These are phyloP conservation scores for Quadroppia sp. DNA, from an alignment of 2,888 invertebrate genomes.

Conservation along the genomic window DNA sequence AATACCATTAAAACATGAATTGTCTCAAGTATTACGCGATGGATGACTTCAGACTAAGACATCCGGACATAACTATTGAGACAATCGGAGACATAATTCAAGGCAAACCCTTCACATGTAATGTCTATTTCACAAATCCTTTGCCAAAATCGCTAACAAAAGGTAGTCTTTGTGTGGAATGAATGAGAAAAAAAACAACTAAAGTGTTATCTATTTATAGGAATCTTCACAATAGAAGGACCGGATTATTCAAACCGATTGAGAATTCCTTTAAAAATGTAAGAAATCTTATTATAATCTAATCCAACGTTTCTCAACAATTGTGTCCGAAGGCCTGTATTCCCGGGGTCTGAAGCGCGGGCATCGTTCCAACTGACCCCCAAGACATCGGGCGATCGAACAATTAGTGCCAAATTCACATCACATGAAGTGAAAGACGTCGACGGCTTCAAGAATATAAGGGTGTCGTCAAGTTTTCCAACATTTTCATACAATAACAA, in stretches of 20 bases:
- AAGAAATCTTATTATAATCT: constrained; percentile 28
- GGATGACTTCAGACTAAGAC: constrained; percentile 81
- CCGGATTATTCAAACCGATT: constrained; percentile 56
- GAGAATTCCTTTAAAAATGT: constrained; percentile 44
- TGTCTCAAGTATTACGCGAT: constrained; percentile 69
- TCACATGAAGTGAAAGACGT: constrained; percentile 84
- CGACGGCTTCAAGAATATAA: constrained; percentile 76
- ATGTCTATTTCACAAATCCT: constrained; percentile 71
- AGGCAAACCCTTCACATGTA: constrained; percentile 58
- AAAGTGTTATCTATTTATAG: constrained; percentile 49
- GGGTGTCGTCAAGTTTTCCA: constrained; percentile 55
- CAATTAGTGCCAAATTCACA: constrained; percentile 78
- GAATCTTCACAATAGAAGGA: constrained; percentile 74
- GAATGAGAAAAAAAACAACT: not conserved
- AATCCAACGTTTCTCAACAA: no score
- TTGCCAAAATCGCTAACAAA: constrained; percentile 71
- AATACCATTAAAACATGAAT: not conserved
- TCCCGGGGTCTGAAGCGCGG: constrained; percentile 65
- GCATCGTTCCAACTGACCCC: constrained; percentile 73
- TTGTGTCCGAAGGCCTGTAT: constrained; percentile 57
- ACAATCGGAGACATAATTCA: constrained; percentile 54
- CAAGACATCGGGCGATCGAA: constrained; percentile 70
- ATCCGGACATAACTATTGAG: constrained; percentile 78
- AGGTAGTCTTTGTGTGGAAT: constrained; percentile 56
- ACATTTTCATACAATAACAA: constrained; percentile 29